Base-by-base conservation (phyloP, 2,888 invertebrate species). In the Carpatolechia fugitivella region DNA sequence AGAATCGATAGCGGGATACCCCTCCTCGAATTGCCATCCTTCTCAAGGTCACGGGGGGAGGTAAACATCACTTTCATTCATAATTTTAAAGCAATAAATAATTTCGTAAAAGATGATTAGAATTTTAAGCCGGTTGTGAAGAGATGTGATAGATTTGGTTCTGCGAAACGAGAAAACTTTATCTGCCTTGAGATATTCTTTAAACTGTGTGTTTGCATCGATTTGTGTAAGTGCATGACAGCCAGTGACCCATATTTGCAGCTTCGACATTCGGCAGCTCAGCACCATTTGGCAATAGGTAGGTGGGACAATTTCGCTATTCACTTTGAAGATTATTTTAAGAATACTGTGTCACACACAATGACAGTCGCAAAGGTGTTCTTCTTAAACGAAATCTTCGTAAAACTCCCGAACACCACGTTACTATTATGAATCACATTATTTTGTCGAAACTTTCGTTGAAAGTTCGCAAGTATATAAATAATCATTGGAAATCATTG, bases 191-290 rank as follows among this genome's bases (percentile, higher is more conserved):
- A 56, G 49, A 40, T 51, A 52, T 36, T 49, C 41, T 35, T 20
- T 41, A 48, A 36, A 30, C 20, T 38, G 48, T 71, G 69, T 70
- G 75, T 76, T 78, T 80, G 74, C 79, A 80, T 80, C 75, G 79
- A 80, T 78, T 81, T 66, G 69, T 78, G 74, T 74, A 72, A 74
- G 75, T 83, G 81, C 78, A 82, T 76, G 76, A 74, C 78, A 80
- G 70, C 69, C 70, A 71, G 78, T 87, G 88, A 86, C 88, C 87
- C 78, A 87, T 85, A 87, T 88, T 82, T 78, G 72, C 76, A 80
- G 80, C 74, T 74, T 80, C 77, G 71, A 76, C 76, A 79, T 77
- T 81, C 79, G 76, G 78, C 74, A 80, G 74, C 70, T 74, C 71
- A 68, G 70, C 74, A 69, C 71, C 74, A 71, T 74, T 80, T 80